Evolutionary conservation across 2,888 invertebrate species (phyloP).

Genomic region (Argyra leucocephala): DNA sequence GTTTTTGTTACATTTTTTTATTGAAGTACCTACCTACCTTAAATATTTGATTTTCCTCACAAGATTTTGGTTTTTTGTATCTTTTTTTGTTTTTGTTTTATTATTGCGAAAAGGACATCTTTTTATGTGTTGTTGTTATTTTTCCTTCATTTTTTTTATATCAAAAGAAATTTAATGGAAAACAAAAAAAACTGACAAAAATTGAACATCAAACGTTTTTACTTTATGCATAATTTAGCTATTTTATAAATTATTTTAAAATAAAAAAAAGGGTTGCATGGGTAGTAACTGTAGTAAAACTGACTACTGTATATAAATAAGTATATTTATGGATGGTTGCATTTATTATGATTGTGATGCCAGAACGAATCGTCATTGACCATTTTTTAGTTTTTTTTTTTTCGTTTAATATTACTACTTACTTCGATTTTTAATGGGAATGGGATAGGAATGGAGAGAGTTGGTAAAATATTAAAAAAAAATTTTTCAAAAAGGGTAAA

Average conservation of each 20-base stretch:
- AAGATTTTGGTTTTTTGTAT: neutral
- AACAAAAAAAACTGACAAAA: neutral
- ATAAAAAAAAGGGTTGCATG: neutral
- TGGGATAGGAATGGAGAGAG: too few relatives aligned
- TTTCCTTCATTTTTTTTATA: too few relatives aligned
- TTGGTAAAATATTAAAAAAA: neutral
- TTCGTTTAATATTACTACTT: too few relatives aligned
- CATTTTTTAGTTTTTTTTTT: neutral
- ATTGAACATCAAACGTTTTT: neutral
- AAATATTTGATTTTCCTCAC: neutral
- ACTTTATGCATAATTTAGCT: slow-evolving; percentile 1
- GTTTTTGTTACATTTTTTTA: neutral
- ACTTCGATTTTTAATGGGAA: too few relatives aligned
- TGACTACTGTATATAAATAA: too few relatives aligned
- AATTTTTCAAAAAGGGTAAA: neutral
- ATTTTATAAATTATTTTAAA: neutral
- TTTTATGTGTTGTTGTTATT: neutral
- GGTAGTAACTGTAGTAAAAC: neutral
- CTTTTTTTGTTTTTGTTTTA: neutral
- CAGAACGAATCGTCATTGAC: neutral
- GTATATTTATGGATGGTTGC: neutral
- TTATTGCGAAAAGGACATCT: neutral
- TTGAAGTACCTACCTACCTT: neutral
- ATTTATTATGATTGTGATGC: neutral
- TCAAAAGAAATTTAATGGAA: neutral